Percentiles rank a stretch among this genome's conserved stretches.
These are phyloP conservation scores for Bombus cullumanus DNA, from an alignment of 1,140 invertebrate genomes.

Conservation along the genomic window DNA sequence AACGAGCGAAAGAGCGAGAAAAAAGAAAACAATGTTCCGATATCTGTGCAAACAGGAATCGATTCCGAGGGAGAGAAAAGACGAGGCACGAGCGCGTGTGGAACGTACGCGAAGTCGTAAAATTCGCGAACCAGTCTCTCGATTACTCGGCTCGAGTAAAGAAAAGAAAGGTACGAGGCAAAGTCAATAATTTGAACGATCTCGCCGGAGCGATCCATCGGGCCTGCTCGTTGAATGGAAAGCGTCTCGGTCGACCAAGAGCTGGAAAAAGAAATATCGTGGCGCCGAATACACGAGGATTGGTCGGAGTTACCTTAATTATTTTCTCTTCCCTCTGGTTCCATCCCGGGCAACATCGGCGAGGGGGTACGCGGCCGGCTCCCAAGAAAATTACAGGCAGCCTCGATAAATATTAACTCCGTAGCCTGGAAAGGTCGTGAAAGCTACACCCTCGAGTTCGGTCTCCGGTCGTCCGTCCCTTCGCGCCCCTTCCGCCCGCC, in stretches of 20 bases:
- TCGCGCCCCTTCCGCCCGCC: neutral
- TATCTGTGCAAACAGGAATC: constrained; percentile 37
- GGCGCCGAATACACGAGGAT: constrained; percentile 11
- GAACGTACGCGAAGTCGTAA: constrained; percentile 10
- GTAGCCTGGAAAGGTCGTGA: constrained; percentile 59
- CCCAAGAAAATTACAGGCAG: constrained; percentile 66
- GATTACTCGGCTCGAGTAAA: constrained; percentile 16
- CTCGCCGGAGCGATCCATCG: too few relatives aligned
- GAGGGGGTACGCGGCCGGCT: constrained; percentile 14
- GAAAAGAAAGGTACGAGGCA: constrained; percentile 7
- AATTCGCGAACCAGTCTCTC: constrained; percentile 25
- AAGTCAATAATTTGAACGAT: constrained; percentile 31
- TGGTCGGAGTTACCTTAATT: constrained; percentile 46
- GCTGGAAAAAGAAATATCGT: neutral
- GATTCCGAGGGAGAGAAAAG: neutral
- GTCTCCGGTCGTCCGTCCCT: constrained; percentile 6
- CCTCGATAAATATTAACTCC: constrained; percentile 72
- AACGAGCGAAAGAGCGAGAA: neutral
- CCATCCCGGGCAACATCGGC: neutral
- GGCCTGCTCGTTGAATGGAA: neutral
- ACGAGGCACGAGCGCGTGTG: too few relatives aligned
- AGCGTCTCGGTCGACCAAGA: too few relatives aligned
- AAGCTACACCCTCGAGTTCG: constrained; percentile 54
- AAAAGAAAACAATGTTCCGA: neutral
- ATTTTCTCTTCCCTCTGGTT: constrained; percentile 48